Evolutionary conservation across 2,888 invertebrate species (phyloP).

Genomic region (Melipona bicolor): DNA sequence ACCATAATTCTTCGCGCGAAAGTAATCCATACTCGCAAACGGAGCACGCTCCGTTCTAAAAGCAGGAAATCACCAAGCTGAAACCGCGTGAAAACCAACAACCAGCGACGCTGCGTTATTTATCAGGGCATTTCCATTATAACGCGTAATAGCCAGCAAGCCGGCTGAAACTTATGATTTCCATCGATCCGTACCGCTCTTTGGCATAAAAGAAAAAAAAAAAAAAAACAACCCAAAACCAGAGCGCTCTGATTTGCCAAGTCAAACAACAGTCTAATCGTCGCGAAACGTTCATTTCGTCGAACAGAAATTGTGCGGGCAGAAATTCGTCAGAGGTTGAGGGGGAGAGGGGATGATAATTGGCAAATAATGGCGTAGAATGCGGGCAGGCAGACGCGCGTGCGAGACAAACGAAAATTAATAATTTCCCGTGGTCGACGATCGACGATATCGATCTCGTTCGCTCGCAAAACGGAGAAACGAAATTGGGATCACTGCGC

Average conservation of each 20-base stretch:
- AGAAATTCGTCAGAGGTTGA: slow-evolving; percentile 19
- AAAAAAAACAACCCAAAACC: too few relatives aligned
- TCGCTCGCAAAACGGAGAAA: neutral
- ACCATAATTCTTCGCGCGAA: too few relatives aligned
- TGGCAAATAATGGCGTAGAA: slow-evolving; percentile 38
- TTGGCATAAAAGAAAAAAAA: too few relatives aligned
- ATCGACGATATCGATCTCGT: neutral
- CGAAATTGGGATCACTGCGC: neutral
- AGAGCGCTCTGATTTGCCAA: neutral
- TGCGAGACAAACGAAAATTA: slow-evolving; percentile 55
- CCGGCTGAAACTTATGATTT: too few relatives aligned
- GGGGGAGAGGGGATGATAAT: slow-evolving; percentile 31
- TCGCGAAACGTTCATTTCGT: slow-evolving; percentile 28
- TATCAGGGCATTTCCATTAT: too few relatives aligned
- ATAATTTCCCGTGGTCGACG: slow-evolving; percentile 31
- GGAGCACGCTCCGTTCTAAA: too few relatives aligned
- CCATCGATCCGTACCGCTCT: too few relatives aligned
- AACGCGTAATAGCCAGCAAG: too few relatives aligned
- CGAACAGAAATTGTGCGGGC: slow-evolving; percentile 17
- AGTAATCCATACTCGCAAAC: too few relatives aligned
- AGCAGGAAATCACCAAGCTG: too few relatives aligned
- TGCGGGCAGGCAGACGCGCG: slow-evolving; percentile 16
- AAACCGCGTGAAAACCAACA: too few relatives aligned
- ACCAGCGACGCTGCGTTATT: too few relatives aligned
- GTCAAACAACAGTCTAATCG: slow-evolving; percentile 18